Conservation (phyloP, 2,888 invertebrate genomes). For the Hedychridium roseum region DNA sequence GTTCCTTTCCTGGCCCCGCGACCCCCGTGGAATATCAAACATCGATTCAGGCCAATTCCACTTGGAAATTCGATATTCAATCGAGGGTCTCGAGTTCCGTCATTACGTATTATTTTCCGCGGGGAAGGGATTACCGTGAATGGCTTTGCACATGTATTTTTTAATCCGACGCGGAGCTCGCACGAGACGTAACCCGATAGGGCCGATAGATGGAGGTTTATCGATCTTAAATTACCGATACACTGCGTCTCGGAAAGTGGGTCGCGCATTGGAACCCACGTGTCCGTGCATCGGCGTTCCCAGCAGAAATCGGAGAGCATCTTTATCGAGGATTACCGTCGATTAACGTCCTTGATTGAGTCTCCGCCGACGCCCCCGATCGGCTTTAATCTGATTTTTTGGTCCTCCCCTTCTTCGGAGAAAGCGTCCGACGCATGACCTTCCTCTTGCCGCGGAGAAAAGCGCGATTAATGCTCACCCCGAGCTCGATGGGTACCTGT, state of each 20-base stretch:
- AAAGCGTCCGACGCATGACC: no score
- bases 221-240: slow-evolving; percentile 62
- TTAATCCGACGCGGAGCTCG: slow-evolving; percentile 53
- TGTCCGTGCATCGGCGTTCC: slow-evolving; percentile 20
- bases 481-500: slow-evolving; percentile 32
- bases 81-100: slow-evolving; percentile 46
- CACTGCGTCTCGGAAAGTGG: slow-evolving; percentile 46
- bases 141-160: slow-evolving; percentile 56
- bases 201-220: slow-evolving; percentile 56
- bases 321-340: slow-evolving; percentile 32
- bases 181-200: slow-evolving; percentile 51
- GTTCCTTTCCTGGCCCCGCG: background rate
- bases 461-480: background rate
- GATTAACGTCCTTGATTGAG: slow-evolving; percentile 18
- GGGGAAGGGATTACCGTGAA: slow-evolving; percentile 57
- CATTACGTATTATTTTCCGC: slow-evolving; percentile 60
- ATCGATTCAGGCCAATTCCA: slow-evolving; percentile 49
- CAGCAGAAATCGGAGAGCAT: slow-evolving; percentile 17
- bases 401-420: no score
- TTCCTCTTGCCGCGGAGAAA: slow-evolving; percentile 3
- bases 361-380: slow-evolving; percentile 7
- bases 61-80: slow-evolving; percentile 58
- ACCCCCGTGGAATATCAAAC: slow-evolving; percentile 44
- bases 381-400: background rate
- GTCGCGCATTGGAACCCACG: slow-evolving; percentile 35